Base-by-base conservation (phyloP, 2,797 vertebrate genomes). In the Rhodeus uyekii region DNA sequence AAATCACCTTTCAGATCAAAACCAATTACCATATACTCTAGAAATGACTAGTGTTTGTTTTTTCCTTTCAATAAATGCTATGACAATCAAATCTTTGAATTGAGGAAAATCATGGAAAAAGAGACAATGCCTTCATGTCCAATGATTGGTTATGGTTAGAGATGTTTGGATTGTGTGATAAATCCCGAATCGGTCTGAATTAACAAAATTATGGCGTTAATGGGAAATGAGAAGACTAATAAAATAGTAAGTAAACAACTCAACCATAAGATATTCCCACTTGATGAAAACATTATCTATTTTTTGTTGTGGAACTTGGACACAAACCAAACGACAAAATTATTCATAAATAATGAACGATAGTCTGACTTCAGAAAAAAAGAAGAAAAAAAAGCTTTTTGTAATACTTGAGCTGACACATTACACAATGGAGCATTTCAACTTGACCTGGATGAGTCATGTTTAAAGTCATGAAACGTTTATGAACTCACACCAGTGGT, bases 41-140 rank as follows among this genome's bases (percentile, higher is more conserved):
- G 85, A 90, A 91, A 92, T 90, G 91, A 92, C 89, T 85, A 89
- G 87, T 91, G 92, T 89, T 91, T 92, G 92, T 90, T 92, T 93
- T 90, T 91, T 89, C 93, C 90, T 93, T 92, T 92, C 90, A 90
- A 89, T 90, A 84, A 50, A 19, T 55, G n/a, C 8, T n/a, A 58
- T 27, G n/a, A 48, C n/a, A n/a, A n/a, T n/a, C n/a, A n/a, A n/a
- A n/a, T n/a, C n/a, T n/a, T n/a, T n/a, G n/a, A 42, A 12, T 1
- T 2, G 10, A 10, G 39, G 9, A 42, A 42, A 42, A 10, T 42
- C 39, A 42, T 10, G 2, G 10, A 10, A 42, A 10, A 12, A 10
- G 39, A 42, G 39, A 10, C 39, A 42, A 42, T 42, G 39, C 9
- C 0, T 42, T 10, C 39, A 42, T 12, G 3, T 8, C 10, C 10